Evolutionary conservation across 1,140 invertebrate genomes (phyloP).

Genomic region (Psix sp.): DNA sequence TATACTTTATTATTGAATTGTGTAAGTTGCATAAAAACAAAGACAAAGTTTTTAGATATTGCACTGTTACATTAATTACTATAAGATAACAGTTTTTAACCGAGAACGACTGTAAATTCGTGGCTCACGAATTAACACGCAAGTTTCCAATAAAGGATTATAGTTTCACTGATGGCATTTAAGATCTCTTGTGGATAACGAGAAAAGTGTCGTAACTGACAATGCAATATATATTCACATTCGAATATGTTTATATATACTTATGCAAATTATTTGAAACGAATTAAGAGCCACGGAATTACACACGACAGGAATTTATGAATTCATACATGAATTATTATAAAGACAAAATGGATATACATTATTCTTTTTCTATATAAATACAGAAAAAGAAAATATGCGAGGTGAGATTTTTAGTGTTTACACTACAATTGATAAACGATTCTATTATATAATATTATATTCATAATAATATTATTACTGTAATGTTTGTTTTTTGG

Average conservation of each 20-base stretch:
- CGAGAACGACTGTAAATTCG: constrained; percentile 59
- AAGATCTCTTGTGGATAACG: no score
- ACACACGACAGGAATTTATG: constrained; percentile 65
- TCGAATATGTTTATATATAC: no score
- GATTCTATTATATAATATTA: constrained; percentile 75
- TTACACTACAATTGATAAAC: constrained; percentile 76
- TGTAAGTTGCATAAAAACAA: constrained; percentile 72
- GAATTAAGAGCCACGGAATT: constrained; percentile 52
- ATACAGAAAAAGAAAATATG: constrained; percentile 58
- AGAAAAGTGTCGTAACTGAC: no score
- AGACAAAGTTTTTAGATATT: constrained; percentile 76
- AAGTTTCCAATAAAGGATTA: constrained; percentile 3
- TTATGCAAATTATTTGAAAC: no score
- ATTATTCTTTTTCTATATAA: constrained; percentile 70
- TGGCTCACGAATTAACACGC: constrained; percentile 41
- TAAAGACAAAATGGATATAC: constrained; percentile 60
- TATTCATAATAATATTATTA: constrained; percentile 76
- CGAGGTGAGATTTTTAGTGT: constrained; percentile 73
- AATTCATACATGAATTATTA: constrained; percentile 67
- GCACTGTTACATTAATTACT: constrained; percentile 75
- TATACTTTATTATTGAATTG: constrained; percentile 71
- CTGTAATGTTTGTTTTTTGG: constrained; percentile 77
- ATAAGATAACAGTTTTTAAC: constrained; percentile 65
- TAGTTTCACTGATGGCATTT: constrained; percentile 10
- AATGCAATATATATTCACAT: no score